phyloP scores from a whole-genome alignment of 2,113 vertebrate genomes.

The Ceyx melanurus region DNA sequence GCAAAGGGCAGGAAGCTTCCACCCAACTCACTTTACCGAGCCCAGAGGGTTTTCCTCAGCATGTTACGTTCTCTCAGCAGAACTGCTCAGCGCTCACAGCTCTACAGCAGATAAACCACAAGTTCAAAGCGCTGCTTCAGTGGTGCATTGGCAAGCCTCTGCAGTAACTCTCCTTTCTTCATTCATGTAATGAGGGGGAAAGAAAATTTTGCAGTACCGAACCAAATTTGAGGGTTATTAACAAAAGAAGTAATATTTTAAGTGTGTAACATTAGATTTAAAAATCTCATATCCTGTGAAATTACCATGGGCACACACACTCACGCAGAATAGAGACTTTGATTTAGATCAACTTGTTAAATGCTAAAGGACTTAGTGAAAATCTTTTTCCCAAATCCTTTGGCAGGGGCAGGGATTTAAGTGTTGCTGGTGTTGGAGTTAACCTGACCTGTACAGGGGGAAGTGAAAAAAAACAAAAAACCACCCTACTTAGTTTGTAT shows the following conservation, averaged over 20 bases:
- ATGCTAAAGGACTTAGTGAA: not conserved
- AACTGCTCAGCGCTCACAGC: not conserved
- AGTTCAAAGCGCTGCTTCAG: not conserved
- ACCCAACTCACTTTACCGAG: not conserved
- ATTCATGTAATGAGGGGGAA: not conserved
- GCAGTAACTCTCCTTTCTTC: not conserved
- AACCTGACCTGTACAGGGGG: not conserved
- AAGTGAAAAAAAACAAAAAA: not conserved
- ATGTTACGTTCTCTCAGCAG: not conserved
- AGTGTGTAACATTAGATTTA: not conserved
- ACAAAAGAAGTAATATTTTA: not conserved
- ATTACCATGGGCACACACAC: not conserved
- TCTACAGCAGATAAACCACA: not conserved
- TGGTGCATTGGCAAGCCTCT: not conserved
- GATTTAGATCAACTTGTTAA: not conserved
- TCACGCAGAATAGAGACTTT: not conserved
- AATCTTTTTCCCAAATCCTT: not conserved
- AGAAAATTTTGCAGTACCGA: not conserved
- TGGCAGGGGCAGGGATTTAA: not conserved
- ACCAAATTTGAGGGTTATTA: not conserved
- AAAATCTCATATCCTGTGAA: not conserved
- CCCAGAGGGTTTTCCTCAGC: constrained; percentile 5
- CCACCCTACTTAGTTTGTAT: constrained; percentile 22
- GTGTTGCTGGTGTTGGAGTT: not conserved
- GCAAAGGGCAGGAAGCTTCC: not conserved